Conservation (phyloP, 2,888 invertebrate genomes). For the Cerastis rubricosa region DNA sequence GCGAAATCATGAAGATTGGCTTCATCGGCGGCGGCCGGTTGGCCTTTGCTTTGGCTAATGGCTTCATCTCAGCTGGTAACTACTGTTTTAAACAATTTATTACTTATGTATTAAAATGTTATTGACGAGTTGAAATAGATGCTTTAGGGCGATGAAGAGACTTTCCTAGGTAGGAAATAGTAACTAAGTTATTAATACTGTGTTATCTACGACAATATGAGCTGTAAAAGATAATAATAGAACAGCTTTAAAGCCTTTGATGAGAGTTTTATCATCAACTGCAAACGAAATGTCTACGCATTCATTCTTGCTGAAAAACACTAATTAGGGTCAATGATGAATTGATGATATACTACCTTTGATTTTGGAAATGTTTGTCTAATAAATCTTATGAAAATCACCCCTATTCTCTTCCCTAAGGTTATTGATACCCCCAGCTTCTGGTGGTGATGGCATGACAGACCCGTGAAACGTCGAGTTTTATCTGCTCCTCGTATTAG, state of each 20-base stretch:
- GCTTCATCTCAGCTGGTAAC: constrained; percentile 96
- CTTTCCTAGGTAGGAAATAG: too few relatives aligned
- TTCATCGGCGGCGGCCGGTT: constrained; percentile 98
- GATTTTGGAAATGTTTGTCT: too few relatives aligned
- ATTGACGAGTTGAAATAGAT: too few relatives aligned
- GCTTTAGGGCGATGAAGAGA: too few relatives aligned
- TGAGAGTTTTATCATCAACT: neutral
- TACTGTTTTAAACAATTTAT: constrained; percentile 51
- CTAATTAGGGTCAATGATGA: neutral
- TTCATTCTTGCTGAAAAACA: neutral
- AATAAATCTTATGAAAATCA: too few relatives aligned
- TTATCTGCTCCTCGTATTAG: neutral
- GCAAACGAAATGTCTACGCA: neutral
- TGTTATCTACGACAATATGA: constrained; percentile 6
- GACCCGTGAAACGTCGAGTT: neutral
- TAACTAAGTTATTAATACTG: neutral
- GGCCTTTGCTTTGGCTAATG: constrained; percentile 97
- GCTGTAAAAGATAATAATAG: constrained; percentile 18
- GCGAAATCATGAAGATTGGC: constrained; percentile 93
- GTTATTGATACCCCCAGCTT: neutral
- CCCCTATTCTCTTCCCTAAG: too few relatives aligned
- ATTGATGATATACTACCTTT: too few relatives aligned
- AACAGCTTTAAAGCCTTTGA: constrained; percentile 3
- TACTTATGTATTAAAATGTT: too few relatives aligned
- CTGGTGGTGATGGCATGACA: neutral